phyloP scores from a whole-genome alignment of 2,113 vertebrate genomes.

The Alosa alosa region DNA sequence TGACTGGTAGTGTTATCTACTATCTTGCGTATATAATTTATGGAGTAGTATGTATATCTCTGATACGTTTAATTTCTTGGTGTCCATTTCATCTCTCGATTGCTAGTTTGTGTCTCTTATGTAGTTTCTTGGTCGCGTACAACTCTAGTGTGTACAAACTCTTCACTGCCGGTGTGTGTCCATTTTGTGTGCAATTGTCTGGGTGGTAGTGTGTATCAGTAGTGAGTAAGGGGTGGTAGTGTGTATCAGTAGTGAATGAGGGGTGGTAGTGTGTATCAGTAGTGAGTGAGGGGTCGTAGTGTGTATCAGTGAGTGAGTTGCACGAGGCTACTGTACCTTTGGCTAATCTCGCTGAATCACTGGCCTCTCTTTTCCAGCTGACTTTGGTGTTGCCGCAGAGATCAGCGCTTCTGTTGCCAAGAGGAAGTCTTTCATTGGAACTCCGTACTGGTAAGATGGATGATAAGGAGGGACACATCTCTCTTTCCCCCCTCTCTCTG shows the following conservation, averaged over 20 bases:
- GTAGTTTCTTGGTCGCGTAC: too few relatives aligned
- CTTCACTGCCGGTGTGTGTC: background rate
- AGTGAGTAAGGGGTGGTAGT: background rate
- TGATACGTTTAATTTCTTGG: too few relatives aligned
- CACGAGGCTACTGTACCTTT: background rate
- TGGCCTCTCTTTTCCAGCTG: slow-evolving; percentile 56
- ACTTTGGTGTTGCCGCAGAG: slow-evolving; percentile 76
- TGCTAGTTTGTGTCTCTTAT: too few relatives aligned
- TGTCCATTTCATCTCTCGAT: too few relatives aligned
- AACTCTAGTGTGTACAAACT: background rate
- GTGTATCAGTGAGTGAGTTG: background rate
- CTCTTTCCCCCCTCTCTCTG: background rate
- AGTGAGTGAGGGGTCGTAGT: too few relatives aligned
- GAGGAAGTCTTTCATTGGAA: slow-evolving; percentile 76
- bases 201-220: background rate
- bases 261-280: background rate
- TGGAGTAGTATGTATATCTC: too few relatives aligned
- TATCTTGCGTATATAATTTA: too few relatives aligned
- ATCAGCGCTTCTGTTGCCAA: slow-evolving; percentile 75
- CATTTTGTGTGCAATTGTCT: background rate
- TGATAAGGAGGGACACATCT: background rate
- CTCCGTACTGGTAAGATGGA: slow-evolving; percentile 71
- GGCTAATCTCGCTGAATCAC: background rate
- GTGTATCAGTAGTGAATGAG: background rate
- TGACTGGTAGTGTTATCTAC: too few relatives aligned